Conservation (phyloP, 2,113 vertebrate species). For the Mus pahari region DNA sequence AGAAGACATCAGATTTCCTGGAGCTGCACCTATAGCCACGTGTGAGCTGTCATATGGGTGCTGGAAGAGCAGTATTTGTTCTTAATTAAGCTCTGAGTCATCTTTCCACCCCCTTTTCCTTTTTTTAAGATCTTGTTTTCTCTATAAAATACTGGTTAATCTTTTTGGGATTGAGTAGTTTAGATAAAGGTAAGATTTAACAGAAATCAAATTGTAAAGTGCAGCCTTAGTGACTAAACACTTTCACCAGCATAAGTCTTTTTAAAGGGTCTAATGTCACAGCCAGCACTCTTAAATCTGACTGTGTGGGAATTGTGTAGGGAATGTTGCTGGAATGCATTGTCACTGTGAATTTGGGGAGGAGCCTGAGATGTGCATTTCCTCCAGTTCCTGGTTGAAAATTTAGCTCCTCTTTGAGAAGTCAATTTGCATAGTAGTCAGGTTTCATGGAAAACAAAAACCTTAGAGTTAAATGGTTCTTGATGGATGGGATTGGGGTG, state of each 20-base stretch:
- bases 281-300: neutral
- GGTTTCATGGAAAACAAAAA: neutral
- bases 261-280: neutral
- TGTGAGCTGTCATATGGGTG: neutral
- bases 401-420: neutral
- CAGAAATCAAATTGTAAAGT: constrained; percentile 10
- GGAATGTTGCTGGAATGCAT: neutral
- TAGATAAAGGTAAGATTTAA: constrained; percentile 16
- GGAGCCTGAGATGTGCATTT: neutral
- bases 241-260: neutral
- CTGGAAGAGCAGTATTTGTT: neutral
- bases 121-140: neutral
- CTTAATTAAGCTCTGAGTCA: neutral
- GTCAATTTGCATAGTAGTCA: neutral
- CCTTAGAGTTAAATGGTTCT: neutral
- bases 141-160: constrained; percentile 16
- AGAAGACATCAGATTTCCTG: too few relatives aligned
- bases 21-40: neutral
- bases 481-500: neutral
- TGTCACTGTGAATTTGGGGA: neutral
- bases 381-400: neutral
- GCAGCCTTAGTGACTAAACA: neutral
- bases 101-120: neutral
- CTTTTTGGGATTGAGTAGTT: constrained; percentile 22
- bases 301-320: neutral